These are phyloP conservation scores for Porites lobata DNA, from an alignment of 92 coral and sea anemone genomes.

Conservation along the genomic window DNA sequence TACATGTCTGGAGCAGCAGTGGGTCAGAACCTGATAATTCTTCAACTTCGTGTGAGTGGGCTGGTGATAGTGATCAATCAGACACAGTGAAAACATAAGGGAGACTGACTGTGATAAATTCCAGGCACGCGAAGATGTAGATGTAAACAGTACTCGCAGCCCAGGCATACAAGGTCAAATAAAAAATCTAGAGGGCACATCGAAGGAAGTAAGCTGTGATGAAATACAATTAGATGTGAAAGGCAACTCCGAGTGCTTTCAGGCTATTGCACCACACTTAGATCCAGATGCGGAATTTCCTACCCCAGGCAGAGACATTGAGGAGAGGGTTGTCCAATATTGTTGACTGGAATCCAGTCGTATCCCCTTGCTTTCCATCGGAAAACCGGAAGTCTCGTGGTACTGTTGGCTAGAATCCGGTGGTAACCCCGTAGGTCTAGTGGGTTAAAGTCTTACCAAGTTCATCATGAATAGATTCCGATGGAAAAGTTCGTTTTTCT, in stretches of 20 bases:
- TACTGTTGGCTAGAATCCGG: no score
- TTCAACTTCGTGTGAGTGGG: conserved; percentile 61
- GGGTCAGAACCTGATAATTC: conserved; percentile 45
- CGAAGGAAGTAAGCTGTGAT: not conserved
- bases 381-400: no score
- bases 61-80: conserved; percentile 39
- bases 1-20: conserved; percentile 40
- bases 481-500: no score
- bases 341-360: no score
- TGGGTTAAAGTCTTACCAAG: no score
- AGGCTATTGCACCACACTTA: not conserved
- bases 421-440: no score
- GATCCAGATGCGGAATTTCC: conserved; percentile 49
- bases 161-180: conserved; percentile 9
- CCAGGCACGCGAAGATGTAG: not conserved
- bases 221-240: not conserved
- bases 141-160: not conserved
- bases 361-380: no score
- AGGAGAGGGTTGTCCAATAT: no score
- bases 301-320: no score
- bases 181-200: not conserved
- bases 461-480: no score
- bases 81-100: conserved; percentile 16
- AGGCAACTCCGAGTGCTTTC: conserved; percentile 1
- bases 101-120: not conserved